A percentile compares a stretch with the other conserved stretches of the same genome.
These are phyloP conservation scores for Ifrita kowaldi DNA, from an alignment of 2,113 vertebrate species.

Conservation along the genomic window DNA sequence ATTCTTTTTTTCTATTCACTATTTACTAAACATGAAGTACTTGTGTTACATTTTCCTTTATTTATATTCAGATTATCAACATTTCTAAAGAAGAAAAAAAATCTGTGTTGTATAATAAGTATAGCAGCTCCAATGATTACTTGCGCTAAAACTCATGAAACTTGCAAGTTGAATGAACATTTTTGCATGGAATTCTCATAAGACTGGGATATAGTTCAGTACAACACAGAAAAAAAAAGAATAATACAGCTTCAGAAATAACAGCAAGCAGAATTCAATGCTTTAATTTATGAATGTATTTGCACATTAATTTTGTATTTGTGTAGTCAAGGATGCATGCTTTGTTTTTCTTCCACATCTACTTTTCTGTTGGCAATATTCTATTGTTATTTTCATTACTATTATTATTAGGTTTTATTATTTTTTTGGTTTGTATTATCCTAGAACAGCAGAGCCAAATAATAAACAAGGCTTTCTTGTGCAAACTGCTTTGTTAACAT, in stretches of 20 bases:
- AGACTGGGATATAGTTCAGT: background rate
- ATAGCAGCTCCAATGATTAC: background rate
- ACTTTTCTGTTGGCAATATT: background rate
- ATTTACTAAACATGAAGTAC: background rate
- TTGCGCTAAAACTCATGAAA: background rate
- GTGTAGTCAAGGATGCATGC: background rate
- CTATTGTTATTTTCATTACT: conserved; percentile 5
- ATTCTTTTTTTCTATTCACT: background rate
- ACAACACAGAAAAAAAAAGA: background rate
- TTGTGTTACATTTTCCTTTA: background rate
- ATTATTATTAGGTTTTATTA: background rate
- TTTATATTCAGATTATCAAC: background rate
- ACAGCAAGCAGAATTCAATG: background rate
- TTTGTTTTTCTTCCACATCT: background rate
- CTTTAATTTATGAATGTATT: conserved; percentile 37
- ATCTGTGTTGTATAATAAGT: background rate
- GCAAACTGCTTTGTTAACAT: background rate
- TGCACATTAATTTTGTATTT: conserved; percentile 35
- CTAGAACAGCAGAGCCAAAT: background rate
- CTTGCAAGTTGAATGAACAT: background rate
- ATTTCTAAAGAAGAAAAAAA: background rate
- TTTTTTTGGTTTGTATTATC: background rate
- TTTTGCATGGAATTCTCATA: background rate
- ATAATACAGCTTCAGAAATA: background rate
- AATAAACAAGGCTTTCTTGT: background rate